A percentile compares a stretch with the other conserved stretches of the same genome.
Conservation (phyloP, 2,113 vertebrate genomes). For the Macquaria australasica region DNA sequence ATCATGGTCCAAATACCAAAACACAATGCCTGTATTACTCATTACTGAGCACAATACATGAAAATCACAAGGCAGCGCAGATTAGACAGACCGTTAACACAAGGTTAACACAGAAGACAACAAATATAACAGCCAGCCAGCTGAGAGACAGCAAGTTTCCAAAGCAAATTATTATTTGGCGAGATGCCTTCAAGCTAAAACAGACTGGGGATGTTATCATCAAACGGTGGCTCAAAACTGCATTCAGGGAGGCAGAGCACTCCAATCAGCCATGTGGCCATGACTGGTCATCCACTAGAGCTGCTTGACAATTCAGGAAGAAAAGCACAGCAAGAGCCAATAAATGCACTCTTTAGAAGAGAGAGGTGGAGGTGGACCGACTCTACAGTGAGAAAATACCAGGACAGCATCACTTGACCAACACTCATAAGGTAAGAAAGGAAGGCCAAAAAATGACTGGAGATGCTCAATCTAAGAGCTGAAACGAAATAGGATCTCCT, state of each 20-base stretch:
- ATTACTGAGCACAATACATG: background rate
- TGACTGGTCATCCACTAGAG: conserved; percentile 1
- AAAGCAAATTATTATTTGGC: conserved; percentile 39
- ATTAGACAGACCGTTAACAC: conserved; percentile 21
- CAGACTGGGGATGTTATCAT: conserved; percentile 31
- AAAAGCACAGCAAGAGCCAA: background rate
- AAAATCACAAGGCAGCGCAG: conserved; percentile 20
- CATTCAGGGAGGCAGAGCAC: conserved; percentile 12
- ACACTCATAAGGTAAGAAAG: background rate
- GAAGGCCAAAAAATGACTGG: background rate
- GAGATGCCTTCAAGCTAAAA: conserved; percentile 36
- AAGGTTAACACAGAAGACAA: conserved; percentile 44
- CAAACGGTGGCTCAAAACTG: conserved; percentile 14
- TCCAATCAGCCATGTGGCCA: conserved; percentile 3
- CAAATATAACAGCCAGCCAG: conserved; percentile 33
- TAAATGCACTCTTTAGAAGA: background rate
- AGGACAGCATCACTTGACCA: conserved; percentile 13
- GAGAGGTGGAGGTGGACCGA: conserved; percentile 20
- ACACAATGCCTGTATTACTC: background rate
- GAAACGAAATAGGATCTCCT: conserved; percentile 10
- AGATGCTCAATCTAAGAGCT: background rate
- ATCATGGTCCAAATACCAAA: conserved; percentile 2
- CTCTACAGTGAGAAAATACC: conserved; percentile 9
- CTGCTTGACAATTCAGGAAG: conserved; percentile 1
- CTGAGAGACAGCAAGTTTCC: conserved; percentile 34